These are phyloP conservation scores for Colaptes auratus DNA, from an alignment of 2,113 vertebrate species.

Conservation along the genomic window DNA sequence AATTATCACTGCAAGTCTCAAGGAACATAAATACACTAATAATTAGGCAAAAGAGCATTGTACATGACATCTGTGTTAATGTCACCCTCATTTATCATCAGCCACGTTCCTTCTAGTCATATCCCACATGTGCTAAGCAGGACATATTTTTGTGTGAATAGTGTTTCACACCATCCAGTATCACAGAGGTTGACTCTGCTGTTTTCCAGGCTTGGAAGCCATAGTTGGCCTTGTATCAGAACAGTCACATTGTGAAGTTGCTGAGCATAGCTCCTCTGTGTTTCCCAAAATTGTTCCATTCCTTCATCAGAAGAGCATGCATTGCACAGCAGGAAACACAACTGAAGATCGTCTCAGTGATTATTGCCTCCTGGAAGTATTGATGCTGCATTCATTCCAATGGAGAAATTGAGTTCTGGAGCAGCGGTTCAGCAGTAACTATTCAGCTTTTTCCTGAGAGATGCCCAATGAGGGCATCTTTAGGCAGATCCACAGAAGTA, in stretches of 20 bases:
- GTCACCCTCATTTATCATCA: conserved; percentile 20
- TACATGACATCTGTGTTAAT: conserved; percentile 40
- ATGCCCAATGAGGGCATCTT: neutral
- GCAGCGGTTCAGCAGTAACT: neutral
- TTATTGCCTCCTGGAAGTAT: neutral
- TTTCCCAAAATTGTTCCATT: neutral
- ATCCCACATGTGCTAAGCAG: neutral
- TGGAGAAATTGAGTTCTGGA: neutral
- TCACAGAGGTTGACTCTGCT: neutral
- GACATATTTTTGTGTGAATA: conserved; percentile 1
- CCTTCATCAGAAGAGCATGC: neutral
- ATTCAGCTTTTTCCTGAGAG: neutral
- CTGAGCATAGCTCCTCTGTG: neutral
- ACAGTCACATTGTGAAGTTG: neutral
- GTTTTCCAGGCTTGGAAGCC: neutral
- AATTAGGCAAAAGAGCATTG: conserved; percentile 36
- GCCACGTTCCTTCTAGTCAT: neutral
- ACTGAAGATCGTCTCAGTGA: neutral
- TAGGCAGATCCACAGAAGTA: neutral
- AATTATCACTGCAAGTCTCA: conserved; percentile 5
- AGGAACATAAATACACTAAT: conserved; percentile 46
- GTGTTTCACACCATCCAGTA: neutral
- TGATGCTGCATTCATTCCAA: neutral
- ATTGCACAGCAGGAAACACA: neutral
- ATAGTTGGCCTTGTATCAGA: neutral